Evolutionary conservation across 2,888 invertebrate genomes (phyloP), one percentile per base, ranked within the genome.

Genomic region (Oligia fasciuncula): DNA sequence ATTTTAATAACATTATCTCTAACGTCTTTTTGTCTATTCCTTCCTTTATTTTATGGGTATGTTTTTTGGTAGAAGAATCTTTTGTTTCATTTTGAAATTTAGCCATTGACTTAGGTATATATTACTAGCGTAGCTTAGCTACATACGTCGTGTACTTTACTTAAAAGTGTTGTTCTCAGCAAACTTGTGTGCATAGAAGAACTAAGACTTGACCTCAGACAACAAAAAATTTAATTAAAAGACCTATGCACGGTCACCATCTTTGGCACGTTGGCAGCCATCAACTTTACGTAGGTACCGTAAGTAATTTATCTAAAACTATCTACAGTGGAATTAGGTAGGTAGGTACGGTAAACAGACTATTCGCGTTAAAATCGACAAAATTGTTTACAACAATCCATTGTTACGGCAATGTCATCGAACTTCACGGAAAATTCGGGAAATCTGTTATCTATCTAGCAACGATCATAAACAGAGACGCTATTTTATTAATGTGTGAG

Each of bases 401-500:
- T 54, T 66, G 5, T 17, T 40, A 46, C 6, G 35, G 1, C 29
- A 23, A 14, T 70, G 14, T 5, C n/a, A n/a, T 35, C 19, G 4
- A 76, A 68, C 72, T 86, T 84, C 87, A 73, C 65, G 89, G 89
- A 89, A 86, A 76, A 76, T 87, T 89, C 88, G 75, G 67, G 84
- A 83, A 70, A 46, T 29, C 51, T 19, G 23, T 60, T 54, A 62
- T 5, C 40, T 40, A 40, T 23, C 57, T 9, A 73, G 23, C 74
- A 23, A 43, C 54, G 60, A 29, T n/a, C 9, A 35, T 68, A 76
- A n/a, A 17, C n/a, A 72, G 17, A 73, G 51, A 73, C 13, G 46
- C 1, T 6, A 51, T 57, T 29, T 43, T 65, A 62, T 60, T n/a
- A 65, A 73, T 73, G 76, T 78, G n/a, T n/a, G n/a, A n/a, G 84